Percentiles rank a stretch among this genome's conserved stretches.
phyloP scores from a whole-genome alignment of 2,797 vertebrate species.

The Paguma larvata region DNA sequence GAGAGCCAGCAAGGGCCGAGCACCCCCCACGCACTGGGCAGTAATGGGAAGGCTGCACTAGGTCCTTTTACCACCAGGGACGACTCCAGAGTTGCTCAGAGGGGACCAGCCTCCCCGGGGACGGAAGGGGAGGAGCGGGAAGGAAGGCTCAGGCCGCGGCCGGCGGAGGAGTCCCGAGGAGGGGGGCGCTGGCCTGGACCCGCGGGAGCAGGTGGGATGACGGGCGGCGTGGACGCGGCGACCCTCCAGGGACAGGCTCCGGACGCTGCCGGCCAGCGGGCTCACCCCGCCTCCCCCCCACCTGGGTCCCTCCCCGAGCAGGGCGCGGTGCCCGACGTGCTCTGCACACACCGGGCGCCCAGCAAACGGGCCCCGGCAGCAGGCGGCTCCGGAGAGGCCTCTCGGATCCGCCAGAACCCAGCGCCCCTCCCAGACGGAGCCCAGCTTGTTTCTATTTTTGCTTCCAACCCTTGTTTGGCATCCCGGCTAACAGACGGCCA shows the following conservation, averaged over 20 bases:
- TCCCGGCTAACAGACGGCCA: conserved; percentile 66
- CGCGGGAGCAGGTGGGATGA: background rate
- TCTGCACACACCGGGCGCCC: conserved; percentile 72
- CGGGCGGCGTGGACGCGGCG: accelerated
- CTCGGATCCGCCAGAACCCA: conserved; percentile 62
- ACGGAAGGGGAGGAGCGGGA: background rate
- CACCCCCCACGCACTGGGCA: background rate
- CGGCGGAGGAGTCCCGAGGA: background rate
- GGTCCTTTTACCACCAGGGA: conserved; percentile 72
- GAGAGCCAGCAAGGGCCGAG: conserved; percentile 49
- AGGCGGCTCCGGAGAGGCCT: conserved; percentile 67
- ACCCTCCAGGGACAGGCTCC: background rate
- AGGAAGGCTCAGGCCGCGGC: background rate
- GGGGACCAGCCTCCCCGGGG: background rate
- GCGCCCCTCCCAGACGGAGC: conserved; percentile 75
- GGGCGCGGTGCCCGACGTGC: conserved; percentile 30
- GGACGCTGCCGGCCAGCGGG: background rate
- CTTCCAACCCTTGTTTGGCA: conserved; percentile 81
- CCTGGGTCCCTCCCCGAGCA: conserved; percentile 33
- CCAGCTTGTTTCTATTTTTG: conserved; percentile 75
- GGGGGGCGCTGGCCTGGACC: background rate
- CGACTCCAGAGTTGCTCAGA: conserved; percentile 71
- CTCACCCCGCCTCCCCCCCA: background rate
- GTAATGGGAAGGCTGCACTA: conserved; percentile 72
- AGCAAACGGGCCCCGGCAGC: conserved; percentile 71